Evolutionary conservation across 92 coral and sea anemone genomes (phyloP).

Genomic region (Pocillopora meandrina): DNA sequence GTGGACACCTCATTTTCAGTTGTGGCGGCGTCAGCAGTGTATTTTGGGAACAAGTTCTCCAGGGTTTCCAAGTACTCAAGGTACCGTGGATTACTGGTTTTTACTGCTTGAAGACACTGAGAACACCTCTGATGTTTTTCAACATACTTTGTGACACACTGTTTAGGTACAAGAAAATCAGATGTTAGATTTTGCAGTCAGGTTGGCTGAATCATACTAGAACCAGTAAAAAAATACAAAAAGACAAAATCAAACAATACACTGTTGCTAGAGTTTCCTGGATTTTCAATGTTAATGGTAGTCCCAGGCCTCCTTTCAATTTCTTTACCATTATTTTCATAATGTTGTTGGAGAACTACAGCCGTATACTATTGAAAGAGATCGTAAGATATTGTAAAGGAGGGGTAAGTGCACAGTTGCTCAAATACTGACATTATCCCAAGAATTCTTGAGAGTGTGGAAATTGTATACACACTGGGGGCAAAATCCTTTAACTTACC

Average conservation of each 20-base stretch:
- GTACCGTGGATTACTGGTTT: conserved; percentile 59
- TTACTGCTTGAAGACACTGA: conserved; percentile 64
- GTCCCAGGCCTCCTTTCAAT: no score
- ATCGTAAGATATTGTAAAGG: no score
- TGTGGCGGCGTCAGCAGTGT: conserved; percentile 20
- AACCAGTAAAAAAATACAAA: no score
- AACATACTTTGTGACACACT: conserved; percentile 83
- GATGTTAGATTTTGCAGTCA: no score
- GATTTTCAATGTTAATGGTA: no score
- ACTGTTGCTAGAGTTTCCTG: no score
- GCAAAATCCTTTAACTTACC: conserved; percentile 55
- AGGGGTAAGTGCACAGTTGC: no score
- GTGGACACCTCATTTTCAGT: conserved; percentile 2
- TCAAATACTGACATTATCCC: not conserved
- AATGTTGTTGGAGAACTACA: no score
- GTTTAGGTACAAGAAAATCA: not conserved
- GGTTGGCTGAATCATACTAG: no score
- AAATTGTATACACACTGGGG: not conserved
- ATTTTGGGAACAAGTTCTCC: conserved; percentile 79
- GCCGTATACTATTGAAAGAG: no score
- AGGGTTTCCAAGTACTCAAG: conserved; percentile 65
- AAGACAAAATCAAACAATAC: no score
- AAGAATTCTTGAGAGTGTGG: not conserved
- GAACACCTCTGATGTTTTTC: conserved; percentile 63
- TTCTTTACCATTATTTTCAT: no score